These are phyloP conservation scores for Scomberomorus guttatus DNA, from an alignment of 2,797 vertebrate species.

Conservation along the genomic window DNA sequence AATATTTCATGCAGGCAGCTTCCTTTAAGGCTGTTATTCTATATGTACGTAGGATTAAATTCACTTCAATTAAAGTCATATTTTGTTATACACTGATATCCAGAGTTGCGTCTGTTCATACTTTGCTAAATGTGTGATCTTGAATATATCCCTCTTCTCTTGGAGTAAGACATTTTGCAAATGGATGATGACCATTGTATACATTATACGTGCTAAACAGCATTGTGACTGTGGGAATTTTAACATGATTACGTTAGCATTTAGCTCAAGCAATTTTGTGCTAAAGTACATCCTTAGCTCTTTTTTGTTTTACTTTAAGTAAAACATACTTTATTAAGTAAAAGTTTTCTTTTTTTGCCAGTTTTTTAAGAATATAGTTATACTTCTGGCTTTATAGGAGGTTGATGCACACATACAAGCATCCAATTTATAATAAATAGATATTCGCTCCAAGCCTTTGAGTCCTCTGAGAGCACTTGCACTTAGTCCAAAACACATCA, in stretches of 20 bases:
- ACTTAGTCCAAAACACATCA: conserved; percentile 35
- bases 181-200: background rate
- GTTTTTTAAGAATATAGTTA: background rate
- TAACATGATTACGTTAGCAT: too few relatives aligned
- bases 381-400: conserved; percentile 1
- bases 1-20: background rate
- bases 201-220: too few relatives aligned
- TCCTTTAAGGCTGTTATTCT: background rate
- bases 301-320: too few relatives aligned
- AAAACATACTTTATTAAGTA: too few relatives aligned
- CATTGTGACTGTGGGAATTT: too few relatives aligned
- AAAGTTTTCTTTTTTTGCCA: background rate
- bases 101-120: background rate
- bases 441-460: background rate
- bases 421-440: conserved; percentile 54
- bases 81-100: background rate
- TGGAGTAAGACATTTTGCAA: background rate
- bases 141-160: background rate
- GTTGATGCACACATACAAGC: background rate
- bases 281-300: too few relatives aligned
- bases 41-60: background rate
- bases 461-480: conserved; percentile 30
- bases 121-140: background rate
- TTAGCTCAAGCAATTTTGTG: too few relatives aligned
- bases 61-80: background rate